Evolutionary conservation across 2,888 invertebrate species (phyloP).

Genomic region (Stegana nigrithorax): DNA sequence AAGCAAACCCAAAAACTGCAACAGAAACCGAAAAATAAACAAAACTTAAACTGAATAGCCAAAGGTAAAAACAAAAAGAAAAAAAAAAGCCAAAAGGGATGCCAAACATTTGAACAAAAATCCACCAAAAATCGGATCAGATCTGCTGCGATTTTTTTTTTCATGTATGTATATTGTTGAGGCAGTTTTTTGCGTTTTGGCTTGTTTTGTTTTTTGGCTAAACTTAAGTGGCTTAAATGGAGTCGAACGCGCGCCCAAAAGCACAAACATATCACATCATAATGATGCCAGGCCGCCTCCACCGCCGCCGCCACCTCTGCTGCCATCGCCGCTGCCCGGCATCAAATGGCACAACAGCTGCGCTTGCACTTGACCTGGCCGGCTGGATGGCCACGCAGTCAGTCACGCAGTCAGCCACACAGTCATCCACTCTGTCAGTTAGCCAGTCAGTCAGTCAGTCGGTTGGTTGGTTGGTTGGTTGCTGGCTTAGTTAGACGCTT

Average conservation of each 20-base stretch:
- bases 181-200: background rate
- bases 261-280: constrained; percentile 22
- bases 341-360: constrained; percentile 1
- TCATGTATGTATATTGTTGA: background rate
- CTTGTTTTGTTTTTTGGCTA: background rate
- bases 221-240: constrained; percentile 56
- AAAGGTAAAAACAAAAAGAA: background rate
- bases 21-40: background rate
- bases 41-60: background rate
- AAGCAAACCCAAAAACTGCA: background rate
- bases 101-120: constrained; percentile 19
- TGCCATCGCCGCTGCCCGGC: too few species aligned
- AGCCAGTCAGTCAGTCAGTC: too few species aligned
- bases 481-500: too few species aligned
- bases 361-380: background rate
- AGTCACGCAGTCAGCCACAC: too few species aligned
- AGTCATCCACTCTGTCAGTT: too few species aligned
- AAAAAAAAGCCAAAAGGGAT: background rate
- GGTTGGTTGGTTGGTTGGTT: too few species aligned
- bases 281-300: background rate
- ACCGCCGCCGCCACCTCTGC: too few species aligned
- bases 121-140: constrained; percentile 21
- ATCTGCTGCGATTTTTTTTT: background rate
- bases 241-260: constrained; percentile 26
- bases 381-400: too few species aligned